These are phyloP conservation scores for Euthynnus affinis DNA, from an alignment of 2,797 vertebrate genomes.

Conservation along the genomic window DNA sequence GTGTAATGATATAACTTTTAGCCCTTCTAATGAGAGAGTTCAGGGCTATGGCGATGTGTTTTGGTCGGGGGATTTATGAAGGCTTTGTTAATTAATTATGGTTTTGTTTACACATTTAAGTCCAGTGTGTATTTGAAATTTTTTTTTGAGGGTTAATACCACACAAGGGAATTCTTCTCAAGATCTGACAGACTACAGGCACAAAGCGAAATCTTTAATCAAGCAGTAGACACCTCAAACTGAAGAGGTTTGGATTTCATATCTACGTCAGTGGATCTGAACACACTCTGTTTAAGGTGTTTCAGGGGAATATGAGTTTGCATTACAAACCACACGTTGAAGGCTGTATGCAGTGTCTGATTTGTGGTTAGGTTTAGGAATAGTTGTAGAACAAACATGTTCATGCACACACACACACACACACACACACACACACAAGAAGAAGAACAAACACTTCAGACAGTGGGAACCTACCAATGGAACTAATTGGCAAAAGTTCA, in stretches of 20 bases:
- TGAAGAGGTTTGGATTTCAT: not conserved
- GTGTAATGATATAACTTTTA: not conserved
- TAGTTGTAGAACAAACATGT: not conserved
- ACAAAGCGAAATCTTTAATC: not conserved
- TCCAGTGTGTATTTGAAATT: no score
- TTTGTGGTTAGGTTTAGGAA: conserved; percentile 23
- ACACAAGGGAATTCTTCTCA: not conserved
- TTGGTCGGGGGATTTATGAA: not conserved
- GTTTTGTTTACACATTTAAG: no score
- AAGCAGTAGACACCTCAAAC: not conserved
- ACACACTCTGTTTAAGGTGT: conserved; percentile 5
- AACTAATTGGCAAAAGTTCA: conserved; percentile 16
- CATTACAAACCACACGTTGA: conserved; percentile 28
- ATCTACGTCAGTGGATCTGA: not conserved
- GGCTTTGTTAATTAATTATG: not conserved
- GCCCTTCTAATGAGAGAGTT: not conserved
- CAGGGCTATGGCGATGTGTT: not conserved
- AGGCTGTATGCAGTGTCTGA: conserved; percentile 17
- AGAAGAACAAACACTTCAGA: not conserved
- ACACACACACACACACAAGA: no score
- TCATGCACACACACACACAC: not conserved
- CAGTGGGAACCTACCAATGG: not conserved
- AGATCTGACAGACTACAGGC: conserved; percentile 5
- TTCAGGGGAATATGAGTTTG: not conserved
- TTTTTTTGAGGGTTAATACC: no score